Evolutionary conservation across 2,888 invertebrate species (phyloP), one percentile per base, ranked within the genome.

Genomic region (Xestia rhomboidea): DNA sequence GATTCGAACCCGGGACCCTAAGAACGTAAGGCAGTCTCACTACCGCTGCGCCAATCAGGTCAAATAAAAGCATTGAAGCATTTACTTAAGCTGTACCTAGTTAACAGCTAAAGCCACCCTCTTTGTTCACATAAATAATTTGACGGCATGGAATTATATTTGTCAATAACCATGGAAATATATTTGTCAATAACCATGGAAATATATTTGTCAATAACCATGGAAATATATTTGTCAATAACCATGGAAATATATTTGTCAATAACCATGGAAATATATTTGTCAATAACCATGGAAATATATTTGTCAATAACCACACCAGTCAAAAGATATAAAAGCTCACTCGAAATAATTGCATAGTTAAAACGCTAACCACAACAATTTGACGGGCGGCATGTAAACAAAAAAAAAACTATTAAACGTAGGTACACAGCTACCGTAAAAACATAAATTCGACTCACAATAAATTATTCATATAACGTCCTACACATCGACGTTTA

Each of bases 381-480:
- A 54, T 82, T 82, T 73, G 60, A 67, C 82, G 66, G 46, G 13
- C 21, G 15, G 24, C 30, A 70, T 27, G 72, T 44, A 54, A 68
- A 76, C 44, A 60, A 82, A 78, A 60, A 82, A 78, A 60, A 72
- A 83, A 85, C 86, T 85, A 85, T 82, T 64, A 86, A 83, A 60
- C 27, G 57, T 57, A 60, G 27, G 15, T 57, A 70, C 27, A 38
- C 18, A 41, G 68, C 66, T 27, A 38, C 70, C 44, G 54, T 74
- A 54, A 71, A 85, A 77, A 75, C 67, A 66, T 57, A 68, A 82
- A 80, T 73, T 70, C 62, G 41, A 62, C 27, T 34, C 62, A 70
- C 79, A 79, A 86, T 88, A 80, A 89, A 86, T 82, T 80, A 86
- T 86, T 89, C 81, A 88, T 69, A 67, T 68, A 70, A 71, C 76